These are phyloP conservation scores for Syngnathus floridae DNA, from an alignment of 2,113 vertebrate species.

Conservation along the genomic window DNA sequence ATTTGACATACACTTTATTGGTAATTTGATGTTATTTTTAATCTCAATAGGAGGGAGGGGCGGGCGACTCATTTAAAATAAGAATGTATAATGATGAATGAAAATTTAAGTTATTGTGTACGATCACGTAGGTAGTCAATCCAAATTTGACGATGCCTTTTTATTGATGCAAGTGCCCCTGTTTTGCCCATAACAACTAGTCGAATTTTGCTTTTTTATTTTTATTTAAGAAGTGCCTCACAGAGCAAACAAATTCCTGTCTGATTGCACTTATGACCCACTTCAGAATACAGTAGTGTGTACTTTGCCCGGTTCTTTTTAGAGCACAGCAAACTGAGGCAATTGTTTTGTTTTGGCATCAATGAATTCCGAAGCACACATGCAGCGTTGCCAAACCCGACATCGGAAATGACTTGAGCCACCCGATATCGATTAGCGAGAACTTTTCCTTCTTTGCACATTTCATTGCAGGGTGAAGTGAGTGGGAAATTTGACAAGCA, in stretches of 20 bases:
- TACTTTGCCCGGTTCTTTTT: slow-evolving; percentile 10
- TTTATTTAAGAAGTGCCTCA: slow-evolving; percentile 78
- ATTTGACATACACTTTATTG: slow-evolving; percentile 66
- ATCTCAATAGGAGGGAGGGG: slow-evolving; percentile 52
- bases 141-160: slow-evolving; percentile 78
- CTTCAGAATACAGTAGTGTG: background rate
- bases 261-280: slow-evolving; percentile 45
- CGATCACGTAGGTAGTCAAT: slow-evolving; percentile 67
- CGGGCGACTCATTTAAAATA: slow-evolving; percentile 59
- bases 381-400: slow-evolving; percentile 2
- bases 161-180: slow-evolving; percentile 76
- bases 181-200: slow-evolving; percentile 50
- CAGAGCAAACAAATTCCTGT: slow-evolving; percentile 53
- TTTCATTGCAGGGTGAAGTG: background rate
- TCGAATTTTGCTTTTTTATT: background rate
- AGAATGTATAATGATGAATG: slow-evolving; percentile 80
- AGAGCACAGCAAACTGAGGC: slow-evolving; percentile 2
- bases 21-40: slow-evolving; percentile 31
- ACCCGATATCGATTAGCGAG: background rate
- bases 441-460: background rate
- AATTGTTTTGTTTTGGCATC: slow-evolving; percentile 4
- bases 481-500: background rate
- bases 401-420: background rate
- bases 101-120: slow-evolving; percentile 67
- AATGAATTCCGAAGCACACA: slow-evolving; percentile 1